Percentiles rank a stretch among this genome's conserved stretches.
These are phyloP conservation scores for Plemyria rubiginata DNA, from an alignment of 2,888 invertebrate genomes.

Conservation along the genomic window DNA sequence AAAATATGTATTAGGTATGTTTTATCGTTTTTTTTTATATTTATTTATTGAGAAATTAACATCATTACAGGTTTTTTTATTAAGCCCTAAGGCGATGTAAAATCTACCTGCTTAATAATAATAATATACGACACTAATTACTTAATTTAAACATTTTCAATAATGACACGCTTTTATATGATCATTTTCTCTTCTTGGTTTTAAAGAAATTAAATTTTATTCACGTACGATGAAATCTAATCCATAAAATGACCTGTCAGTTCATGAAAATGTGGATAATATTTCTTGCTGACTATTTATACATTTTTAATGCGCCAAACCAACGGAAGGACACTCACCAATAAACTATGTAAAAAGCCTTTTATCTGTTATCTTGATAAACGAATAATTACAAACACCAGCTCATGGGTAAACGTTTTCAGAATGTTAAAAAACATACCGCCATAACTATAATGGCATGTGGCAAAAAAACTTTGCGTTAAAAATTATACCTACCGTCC, in stretches of 20 bases:
- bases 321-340: conserved; percentile 70
- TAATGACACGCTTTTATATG: too few relatives aligned
- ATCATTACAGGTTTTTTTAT: too few relatives aligned
- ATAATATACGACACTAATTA: too few relatives aligned
- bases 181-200: too few relatives aligned
- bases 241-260: conserved; percentile 12
- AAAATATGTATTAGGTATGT: too few relatives aligned
- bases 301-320: conserved; percentile 48
- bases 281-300: conserved; percentile 38
- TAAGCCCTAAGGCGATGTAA: too few relatives aligned
- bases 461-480: conserved; percentile 71
- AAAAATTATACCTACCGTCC: conserved; percentile 66
- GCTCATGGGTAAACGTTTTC: conserved; percentile 68
- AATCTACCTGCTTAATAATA: too few relatives aligned
- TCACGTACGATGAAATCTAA: conserved; percentile 1
- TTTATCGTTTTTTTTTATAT: too few relatives aligned
- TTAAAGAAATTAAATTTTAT: too few relatives aligned
- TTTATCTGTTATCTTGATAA: conserved; percentile 80
- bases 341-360: conserved; percentile 64
- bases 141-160: too few relatives aligned
- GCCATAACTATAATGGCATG: conserved; percentile 76
- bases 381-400: conserved; percentile 74
- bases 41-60: too few relatives aligned
- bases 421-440: conserved; percentile 66
- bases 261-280: conserved; percentile 21